Conservation (phyloP, 2,113 vertebrate genomes). For the Suricata suricatta region DNA sequence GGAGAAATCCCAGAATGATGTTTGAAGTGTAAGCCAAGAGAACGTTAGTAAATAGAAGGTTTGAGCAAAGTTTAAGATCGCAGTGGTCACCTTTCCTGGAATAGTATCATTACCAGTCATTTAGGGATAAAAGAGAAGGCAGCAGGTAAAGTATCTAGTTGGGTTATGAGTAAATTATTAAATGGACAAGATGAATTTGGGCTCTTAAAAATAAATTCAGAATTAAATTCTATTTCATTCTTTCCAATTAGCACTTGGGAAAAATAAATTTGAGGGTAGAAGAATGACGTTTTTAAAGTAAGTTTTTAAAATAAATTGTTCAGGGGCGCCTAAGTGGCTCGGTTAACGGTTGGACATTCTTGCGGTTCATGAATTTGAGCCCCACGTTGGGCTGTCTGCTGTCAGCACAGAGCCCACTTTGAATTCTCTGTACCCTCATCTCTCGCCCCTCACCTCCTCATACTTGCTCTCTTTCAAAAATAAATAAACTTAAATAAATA, state of each 20-base stretch:
- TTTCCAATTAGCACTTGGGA: background rate
- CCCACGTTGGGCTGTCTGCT: background rate
- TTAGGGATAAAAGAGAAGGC: background rate
- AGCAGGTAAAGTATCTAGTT: background rate
- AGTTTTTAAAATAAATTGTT: background rate
- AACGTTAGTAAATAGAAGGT: background rate
- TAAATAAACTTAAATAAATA: background rate
- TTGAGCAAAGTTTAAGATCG: background rate
- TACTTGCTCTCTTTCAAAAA: too few relatives aligned
- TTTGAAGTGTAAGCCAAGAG: background rate
- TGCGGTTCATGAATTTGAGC: background rate
- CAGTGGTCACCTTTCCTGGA: background rate
- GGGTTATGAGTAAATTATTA: background rate
- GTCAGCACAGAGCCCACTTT: too few relatives aligned
- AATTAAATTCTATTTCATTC: constrained; percentile 31
- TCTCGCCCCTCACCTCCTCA: too few relatives aligned
- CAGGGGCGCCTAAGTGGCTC: background rate
- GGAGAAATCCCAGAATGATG: constrained; percentile 4
- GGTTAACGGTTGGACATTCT: background rate
- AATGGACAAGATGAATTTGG: background rate
- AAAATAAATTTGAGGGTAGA: background rate
- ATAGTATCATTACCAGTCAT: background rate
- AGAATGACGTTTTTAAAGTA: background rate
- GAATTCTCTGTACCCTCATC: too few relatives aligned
- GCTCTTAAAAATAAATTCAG: background rate